Evolutionary conservation across 1,140 invertebrate species (phyloP).

Genomic region (Heliconius eleuchia): DNA sequence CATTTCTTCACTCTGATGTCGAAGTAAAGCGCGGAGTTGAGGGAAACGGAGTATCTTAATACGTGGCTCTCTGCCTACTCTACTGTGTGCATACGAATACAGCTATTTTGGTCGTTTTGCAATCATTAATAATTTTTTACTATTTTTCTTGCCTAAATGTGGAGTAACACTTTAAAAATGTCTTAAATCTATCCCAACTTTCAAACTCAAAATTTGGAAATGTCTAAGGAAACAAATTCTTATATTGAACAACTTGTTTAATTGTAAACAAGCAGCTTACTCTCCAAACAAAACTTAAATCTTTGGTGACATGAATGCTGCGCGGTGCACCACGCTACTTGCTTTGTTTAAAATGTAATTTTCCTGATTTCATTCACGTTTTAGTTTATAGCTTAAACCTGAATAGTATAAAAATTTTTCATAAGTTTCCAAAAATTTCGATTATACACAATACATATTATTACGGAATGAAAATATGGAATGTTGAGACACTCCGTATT

Average conservation of each 20-base stretch:
- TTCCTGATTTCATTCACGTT: background rate
- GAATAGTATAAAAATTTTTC: too few species aligned
- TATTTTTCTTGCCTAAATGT: background rate
- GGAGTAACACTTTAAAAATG: background rate
- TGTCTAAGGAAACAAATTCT: constrained; percentile 1
- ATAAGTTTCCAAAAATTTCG: too few species aligned
- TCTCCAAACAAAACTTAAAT: background rate
- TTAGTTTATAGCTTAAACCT: background rate
- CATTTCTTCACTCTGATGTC: too few species aligned
- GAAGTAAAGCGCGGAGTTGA: too few species aligned
- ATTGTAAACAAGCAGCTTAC: background rate
- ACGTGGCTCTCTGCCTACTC: too few species aligned
- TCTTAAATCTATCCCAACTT: background rate
- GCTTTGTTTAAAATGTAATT: background rate
- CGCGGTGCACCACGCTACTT: background rate
- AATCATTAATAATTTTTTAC: too few species aligned
- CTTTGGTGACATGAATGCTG: background rate
- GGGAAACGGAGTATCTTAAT: too few species aligned
- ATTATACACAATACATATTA: too few species aligned
- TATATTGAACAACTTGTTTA: background rate
- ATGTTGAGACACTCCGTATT: too few species aligned
- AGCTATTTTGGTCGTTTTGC: too few species aligned
- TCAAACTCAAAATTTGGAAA: background rate
- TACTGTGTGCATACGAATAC: too few species aligned
- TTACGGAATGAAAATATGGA: too few species aligned